A percentile compares a stretch with the other conserved stretches of the same genome.
phyloP scores from a whole-genome alignment of 2,888 invertebrate genomes.

The Phaonia tiefii region DNA sequence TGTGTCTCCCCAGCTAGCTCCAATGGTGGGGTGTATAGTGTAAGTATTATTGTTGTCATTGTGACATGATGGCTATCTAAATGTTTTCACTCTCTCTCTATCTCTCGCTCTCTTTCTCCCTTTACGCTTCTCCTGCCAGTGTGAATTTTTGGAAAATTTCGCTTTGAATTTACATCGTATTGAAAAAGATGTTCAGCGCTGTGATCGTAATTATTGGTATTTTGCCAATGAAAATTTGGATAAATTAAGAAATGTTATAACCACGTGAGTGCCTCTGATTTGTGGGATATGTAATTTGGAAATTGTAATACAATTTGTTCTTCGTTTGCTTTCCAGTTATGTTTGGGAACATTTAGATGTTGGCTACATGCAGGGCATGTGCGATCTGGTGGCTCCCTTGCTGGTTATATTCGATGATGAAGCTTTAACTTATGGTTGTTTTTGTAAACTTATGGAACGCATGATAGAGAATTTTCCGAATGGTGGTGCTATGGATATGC shows the following conservation, averaged over 20 bases:
- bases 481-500: constrained; percentile 96
- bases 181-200: constrained; percentile 97
- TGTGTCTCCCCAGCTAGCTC: constrained; percentile 94
- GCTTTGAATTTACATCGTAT: constrained; percentile 95
- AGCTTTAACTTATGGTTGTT: constrained; percentile 93
- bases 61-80: not conserved
- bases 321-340: constrained; percentile 83
- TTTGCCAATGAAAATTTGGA: constrained; percentile 94
- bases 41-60: constrained; percentile 81
- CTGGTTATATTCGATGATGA: constrained; percentile 96
- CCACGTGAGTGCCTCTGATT: constrained; percentile 86
- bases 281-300: not conserved
- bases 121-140: constrained; percentile 81
- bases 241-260: constrained; percentile 96
- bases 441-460: constrained; percentile 93
- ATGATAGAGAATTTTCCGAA: constrained; percentile 96
- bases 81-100: not conserved
- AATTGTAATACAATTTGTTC: not conserved
- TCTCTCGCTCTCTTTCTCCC: not conserved
- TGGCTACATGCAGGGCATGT: constrained; percentile 99
- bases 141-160: constrained; percentile 90
- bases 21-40: constrained; percentile 92
- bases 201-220: constrained; percentile 96
- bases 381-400: constrained; percentile 95
- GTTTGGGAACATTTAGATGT: constrained; percentile 97